Conservation (phyloP, 1,140 invertebrate genomes). For the Diachasmimorpha longicaudata region DNA sequence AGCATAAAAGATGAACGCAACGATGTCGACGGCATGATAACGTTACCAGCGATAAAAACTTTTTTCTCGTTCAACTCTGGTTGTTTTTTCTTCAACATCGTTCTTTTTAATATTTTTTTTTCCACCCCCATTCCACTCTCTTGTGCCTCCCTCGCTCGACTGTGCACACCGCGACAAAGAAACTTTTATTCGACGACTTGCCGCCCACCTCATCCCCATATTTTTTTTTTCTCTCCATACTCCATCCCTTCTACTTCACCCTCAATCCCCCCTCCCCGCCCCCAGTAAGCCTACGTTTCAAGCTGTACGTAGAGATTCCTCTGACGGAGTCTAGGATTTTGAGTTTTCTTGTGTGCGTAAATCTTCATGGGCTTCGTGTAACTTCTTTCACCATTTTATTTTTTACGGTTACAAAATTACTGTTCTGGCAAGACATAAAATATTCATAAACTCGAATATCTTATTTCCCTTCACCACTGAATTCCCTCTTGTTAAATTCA, state of each 20-base stretch:
- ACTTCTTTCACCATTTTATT: background rate
- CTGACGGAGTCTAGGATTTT: background rate
- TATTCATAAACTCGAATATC: background rate
- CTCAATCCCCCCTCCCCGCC: conserved; percentile 17
- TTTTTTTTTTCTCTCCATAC: conserved; percentile 21
- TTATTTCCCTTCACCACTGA: background rate
- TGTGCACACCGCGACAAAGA: conserved; percentile 13
- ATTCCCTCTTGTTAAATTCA: background rate
- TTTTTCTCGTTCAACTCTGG: conserved; percentile 26
- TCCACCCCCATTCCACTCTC: background rate
- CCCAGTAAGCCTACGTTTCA: background rate
- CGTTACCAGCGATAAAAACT: conserved; percentile 45
- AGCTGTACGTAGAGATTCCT: background rate
- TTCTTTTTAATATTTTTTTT: conserved; percentile 18
- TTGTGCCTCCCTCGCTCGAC: background rate
- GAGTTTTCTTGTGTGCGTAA: background rate
- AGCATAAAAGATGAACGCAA: conserved; percentile 46
- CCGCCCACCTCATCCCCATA: conserved; percentile 11
- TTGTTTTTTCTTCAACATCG: conserved; percentile 28
- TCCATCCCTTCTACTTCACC: conserved; percentile 16
- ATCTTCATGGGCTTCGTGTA: background rate
- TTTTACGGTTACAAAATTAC: background rate
- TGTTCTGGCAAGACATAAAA: background rate
- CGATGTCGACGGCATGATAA: conserved; percentile 40
- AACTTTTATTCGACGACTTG: conserved; percentile 22